Evolutionary conservation across 2,113 vertebrate genomes (phyloP).

Genomic region (Gymnorhina tibicen): DNA sequence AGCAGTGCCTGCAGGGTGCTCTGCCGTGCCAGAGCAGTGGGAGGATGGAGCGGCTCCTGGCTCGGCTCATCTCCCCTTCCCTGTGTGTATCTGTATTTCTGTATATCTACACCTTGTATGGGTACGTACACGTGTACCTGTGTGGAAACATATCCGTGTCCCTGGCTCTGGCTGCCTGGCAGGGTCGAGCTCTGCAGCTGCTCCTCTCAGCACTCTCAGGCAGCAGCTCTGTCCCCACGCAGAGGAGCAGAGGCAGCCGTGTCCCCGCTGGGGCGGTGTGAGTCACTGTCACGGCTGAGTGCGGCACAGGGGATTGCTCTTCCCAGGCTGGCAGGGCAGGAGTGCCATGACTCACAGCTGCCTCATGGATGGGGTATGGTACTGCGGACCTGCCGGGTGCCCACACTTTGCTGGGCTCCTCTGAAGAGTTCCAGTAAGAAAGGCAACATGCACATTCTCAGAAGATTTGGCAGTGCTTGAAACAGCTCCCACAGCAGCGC

Average conservation of each 20-base stretch:
- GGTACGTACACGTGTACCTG: rapidly evolving
- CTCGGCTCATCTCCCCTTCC: not conserved
- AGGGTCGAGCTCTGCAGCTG: not conserved
- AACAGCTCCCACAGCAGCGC: not conserved
- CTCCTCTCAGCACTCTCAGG: not conserved
- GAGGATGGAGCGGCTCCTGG: not conserved
- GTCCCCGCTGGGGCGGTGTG: not conserved
- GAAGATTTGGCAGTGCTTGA: not conserved
- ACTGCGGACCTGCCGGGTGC: not conserved
- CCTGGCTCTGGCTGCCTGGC: not conserved
- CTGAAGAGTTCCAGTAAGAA: not conserved
- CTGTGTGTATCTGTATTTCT: rapidly evolving
- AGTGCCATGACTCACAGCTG: not conserved
- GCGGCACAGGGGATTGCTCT: not conserved
- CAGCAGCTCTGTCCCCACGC: not conserved
- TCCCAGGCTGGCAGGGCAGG: not conserved
- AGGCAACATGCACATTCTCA: too few relatives aligned
- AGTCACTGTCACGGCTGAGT: not conserved
- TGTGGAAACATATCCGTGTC: rapidly evolving
- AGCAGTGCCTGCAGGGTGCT: not conserved
- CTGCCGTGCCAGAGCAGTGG: not conserved
- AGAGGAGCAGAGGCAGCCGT: not conserved
- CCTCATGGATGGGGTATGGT: rapidly evolving
- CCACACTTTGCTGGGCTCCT: not conserved
- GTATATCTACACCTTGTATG: rapidly evolving